Evolutionary conservation across 23 tunicate species (phyloP).

Genomic region (Styela clava): DNA sequence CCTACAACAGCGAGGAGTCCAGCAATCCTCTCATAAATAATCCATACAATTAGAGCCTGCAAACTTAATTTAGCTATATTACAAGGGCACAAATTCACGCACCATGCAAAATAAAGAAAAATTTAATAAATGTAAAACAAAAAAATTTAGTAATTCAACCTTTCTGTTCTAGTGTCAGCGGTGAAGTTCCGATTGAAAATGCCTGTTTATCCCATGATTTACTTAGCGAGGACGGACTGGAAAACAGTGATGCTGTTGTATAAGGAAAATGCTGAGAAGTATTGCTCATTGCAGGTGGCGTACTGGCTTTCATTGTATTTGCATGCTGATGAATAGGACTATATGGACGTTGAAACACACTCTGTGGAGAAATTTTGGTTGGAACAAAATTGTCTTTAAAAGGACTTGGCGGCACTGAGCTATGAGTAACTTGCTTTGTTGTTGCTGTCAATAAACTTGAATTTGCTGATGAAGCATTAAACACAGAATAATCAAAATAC

Average conservation of each 20-base stretch:
- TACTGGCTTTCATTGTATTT: conserved; percentile 13
- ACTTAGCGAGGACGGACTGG: background rate
- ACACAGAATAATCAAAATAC: background rate
- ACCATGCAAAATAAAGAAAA: too few relatives aligned
- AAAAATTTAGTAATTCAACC: too few relatives aligned
- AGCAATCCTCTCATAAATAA: too few relatives aligned
- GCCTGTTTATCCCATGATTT: background rate
- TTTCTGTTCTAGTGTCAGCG: background rate
- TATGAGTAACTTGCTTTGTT: too few relatives aligned
- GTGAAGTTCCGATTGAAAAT: background rate
- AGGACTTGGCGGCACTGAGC: background rate
- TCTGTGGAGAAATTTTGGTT: background rate
- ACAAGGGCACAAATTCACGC: too few relatives aligned
- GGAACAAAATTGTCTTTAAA: conserved; percentile 1
- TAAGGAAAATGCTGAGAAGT: background rate
- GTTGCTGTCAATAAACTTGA: background rate
- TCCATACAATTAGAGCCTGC: too few relatives aligned
- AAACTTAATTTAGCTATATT: too few relatives aligned
- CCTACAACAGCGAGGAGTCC: too few relatives aligned
- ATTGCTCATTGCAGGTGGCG: conserved; percentile 7
- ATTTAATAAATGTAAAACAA: too few relatives aligned
- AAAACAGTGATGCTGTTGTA: background rate
- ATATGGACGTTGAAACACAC: background rate
- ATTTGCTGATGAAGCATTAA: background rate
- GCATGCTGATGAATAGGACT: background rate